A percentile compares a stretch with the other conserved stretches of the same genome.
Evolutionary conservation across 1,140 invertebrate genomes (phyloP).

Genomic region (Drosophila dunni): DNA sequence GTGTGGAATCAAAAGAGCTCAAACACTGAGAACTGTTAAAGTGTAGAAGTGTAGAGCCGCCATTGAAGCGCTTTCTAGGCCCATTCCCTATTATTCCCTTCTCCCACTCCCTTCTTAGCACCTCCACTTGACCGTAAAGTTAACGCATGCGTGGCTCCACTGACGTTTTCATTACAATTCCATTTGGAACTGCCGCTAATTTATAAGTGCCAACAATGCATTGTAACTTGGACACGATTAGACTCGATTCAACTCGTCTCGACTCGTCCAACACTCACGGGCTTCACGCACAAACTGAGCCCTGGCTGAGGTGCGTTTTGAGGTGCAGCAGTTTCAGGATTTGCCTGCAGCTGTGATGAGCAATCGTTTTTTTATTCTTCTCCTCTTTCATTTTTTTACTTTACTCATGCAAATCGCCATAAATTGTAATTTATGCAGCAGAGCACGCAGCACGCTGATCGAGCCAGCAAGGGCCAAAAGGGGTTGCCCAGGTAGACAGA

Average conservation of each 20-base stretch:
- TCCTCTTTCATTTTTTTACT: too few species aligned
- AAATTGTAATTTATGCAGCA: slow-evolving; percentile 81
- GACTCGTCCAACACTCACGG: slow-evolving; percentile 50
- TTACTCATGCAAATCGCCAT: slow-evolving; percentile 78
- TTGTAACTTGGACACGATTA: slow-evolving; percentile 1
- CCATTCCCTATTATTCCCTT: slow-evolving; percentile 3
- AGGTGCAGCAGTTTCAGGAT: slow-evolving; percentile 31
- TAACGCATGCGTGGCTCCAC: slow-evolving; percentile 54
- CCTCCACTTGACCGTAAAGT: slow-evolving; percentile 48
- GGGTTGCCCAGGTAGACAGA: slow-evolving; percentile 51
- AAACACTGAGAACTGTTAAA: neutral
- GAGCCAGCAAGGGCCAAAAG: slow-evolving; percentile 10
- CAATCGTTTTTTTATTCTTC: slow-evolving; percentile 7
- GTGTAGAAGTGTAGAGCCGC: slow-evolving; percentile 21
- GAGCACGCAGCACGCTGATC: slow-evolving; percentile 43
- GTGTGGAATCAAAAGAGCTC: slow-evolving; percentile 12
- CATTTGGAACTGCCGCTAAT: slow-evolving; percentile 14
- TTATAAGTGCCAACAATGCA: slow-evolving; percentile 29
- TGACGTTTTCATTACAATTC: slow-evolving; percentile 37
- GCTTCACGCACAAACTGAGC: slow-evolving; percentile 73
- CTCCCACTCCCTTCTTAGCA: neutral
- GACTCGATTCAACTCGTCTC: neutral
- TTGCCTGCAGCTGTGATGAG: slow-evolving; percentile 52
- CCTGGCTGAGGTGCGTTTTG: neutral
- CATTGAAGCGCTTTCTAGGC: slow-evolving; percentile 34